phyloP scores from a whole-genome alignment of 2,113 vertebrate genomes.

The Aplodontia rufa region DNA sequence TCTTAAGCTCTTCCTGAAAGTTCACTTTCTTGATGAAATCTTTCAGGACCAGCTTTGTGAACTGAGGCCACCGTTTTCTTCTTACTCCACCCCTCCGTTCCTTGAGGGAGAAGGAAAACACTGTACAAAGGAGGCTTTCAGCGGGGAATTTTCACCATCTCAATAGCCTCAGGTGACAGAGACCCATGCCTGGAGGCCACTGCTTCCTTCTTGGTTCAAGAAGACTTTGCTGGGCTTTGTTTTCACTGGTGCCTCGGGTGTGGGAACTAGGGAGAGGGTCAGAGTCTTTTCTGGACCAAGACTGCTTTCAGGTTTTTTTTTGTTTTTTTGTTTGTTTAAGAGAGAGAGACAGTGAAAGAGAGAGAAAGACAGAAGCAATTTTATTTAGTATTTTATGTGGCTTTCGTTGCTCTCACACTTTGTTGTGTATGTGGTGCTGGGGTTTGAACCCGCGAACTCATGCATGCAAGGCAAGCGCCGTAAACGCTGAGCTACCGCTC shows the following conservation, averaged over 20 bases:
- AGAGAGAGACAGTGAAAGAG: no score
- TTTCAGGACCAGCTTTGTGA: slow-evolving; percentile 23
- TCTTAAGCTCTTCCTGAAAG: background rate
- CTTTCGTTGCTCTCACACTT: no score
- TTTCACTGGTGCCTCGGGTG: background rate
- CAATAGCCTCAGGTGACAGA: slow-evolving; percentile 29
- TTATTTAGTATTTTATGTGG: no score
- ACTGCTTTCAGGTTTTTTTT: background rate
- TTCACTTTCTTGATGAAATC: slow-evolving; percentile 44
- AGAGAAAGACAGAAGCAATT: no score
- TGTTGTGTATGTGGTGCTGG: no score
- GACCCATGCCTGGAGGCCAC: slow-evolving; percentile 23
- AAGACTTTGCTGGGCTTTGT: slow-evolving; percentile 17
- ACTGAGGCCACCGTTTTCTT: background rate
- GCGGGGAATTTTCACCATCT: background rate
- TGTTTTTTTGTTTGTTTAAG: no score
- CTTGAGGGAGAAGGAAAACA: slow-evolving; percentile 50
- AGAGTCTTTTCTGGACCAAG: background rate
- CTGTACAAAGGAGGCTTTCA: slow-evolving; percentile 67
- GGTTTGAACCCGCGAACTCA: no score
- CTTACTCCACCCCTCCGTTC: background rate
- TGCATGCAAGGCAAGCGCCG: no score
- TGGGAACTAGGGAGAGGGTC: background rate
- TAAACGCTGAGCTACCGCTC: no score
- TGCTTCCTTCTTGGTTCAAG: slow-evolving; percentile 37